Conservation (phyloP, 2,888 invertebrate genomes). For the Seladonia tumulorum region DNA sequence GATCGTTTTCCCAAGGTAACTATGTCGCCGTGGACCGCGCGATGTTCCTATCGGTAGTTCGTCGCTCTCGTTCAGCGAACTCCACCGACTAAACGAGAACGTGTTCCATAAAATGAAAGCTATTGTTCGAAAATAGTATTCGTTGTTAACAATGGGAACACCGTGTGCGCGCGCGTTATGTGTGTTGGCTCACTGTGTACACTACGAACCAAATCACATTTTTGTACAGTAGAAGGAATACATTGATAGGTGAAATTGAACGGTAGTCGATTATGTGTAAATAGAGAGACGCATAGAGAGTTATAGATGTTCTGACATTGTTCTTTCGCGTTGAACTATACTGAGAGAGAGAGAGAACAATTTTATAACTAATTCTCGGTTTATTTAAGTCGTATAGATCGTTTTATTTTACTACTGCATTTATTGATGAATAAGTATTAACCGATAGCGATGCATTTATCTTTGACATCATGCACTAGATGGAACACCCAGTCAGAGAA, state of each 20-base stretch:
- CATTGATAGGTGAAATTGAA: constrained; percentile 17
- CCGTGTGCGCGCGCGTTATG: background rate
- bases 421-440: constrained; percentile 30
- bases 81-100: background rate
- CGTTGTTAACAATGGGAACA: background rate
- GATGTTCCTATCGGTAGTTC: background rate
- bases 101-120: background rate
- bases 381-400: background rate
- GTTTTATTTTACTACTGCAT: constrained; percentile 42
- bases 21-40: background rate
- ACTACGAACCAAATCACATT: constrained; percentile 42
- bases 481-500: background rate
- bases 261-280: constrained; percentile 27
- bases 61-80: background rate
- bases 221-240: constrained; percentile 30
- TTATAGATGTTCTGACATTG: background rate
- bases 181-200: background rate
- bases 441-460: constrained; percentile 42
- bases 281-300: constrained; percentile 10
- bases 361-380: constrained; percentile 4
- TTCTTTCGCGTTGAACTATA: background rate
- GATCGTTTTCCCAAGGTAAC: background rate
- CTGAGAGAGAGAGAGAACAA: background rate
- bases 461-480: background rate
- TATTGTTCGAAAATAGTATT: background rate